phyloP scores from a whole-genome alignment of 2,797 vertebrate genomes.

The Momotus momota region DNA sequence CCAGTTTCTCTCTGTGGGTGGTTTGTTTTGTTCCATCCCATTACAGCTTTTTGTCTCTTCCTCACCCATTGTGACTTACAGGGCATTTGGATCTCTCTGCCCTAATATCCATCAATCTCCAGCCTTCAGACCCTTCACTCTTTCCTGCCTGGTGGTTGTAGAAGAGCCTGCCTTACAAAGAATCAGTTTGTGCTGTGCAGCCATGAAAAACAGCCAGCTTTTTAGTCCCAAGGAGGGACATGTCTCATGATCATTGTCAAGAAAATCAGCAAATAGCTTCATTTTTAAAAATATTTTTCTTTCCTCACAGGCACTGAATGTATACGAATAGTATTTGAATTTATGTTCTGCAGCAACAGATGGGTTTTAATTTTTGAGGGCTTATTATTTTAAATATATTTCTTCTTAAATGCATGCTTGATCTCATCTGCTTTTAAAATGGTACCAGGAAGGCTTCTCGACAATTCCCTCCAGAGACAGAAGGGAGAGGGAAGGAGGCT shows the following conservation, averaged over 20 bases:
- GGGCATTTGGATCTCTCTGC: background rate
- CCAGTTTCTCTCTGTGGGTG: background rate
- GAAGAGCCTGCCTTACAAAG: background rate
- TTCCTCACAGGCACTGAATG: background rate
- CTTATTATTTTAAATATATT: background rate
- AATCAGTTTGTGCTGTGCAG: background rate
- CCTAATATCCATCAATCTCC: background rate
- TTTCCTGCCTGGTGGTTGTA: background rate
- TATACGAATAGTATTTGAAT: background rate
- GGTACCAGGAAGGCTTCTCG: background rate
- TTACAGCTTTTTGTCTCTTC: background rate
- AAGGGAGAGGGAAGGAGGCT: background rate
- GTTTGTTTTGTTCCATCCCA: background rate
- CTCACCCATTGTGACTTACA: fast-evolving
- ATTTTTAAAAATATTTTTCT: background rate
- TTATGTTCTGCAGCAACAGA: background rate
- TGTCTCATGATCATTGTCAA: background rate
- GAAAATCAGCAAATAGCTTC: background rate
- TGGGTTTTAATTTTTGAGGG: background rate
- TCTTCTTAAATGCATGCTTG: background rate
- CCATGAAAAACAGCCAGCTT: background rate
- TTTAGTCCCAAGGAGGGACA: background rate
- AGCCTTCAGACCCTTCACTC: background rate
- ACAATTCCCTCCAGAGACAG: background rate
- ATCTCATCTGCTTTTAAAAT: conserved; percentile 7